Conservation (phyloP, 2,888 invertebrate species). For the Polydrusus tereticollis region DNA sequence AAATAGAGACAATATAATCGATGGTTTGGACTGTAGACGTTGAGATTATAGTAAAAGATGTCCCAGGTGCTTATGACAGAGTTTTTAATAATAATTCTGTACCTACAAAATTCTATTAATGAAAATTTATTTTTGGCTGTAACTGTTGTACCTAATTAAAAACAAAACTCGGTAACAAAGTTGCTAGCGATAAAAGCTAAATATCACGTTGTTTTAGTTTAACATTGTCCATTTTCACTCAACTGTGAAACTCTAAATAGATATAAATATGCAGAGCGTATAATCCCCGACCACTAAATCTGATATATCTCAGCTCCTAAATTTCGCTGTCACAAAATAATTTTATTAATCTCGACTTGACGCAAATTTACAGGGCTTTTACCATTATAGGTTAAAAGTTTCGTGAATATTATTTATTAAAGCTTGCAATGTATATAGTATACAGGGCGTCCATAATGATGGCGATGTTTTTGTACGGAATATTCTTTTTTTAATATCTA, state of each 20-base stretch:
- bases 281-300: conserved; percentile 37
- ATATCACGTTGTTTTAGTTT: conserved; percentile 27
- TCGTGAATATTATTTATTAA: background rate
- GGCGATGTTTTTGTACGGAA: too few species aligned
- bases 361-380: conserved; percentile 17
- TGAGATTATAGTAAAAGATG: too few species aligned
- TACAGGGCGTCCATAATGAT: too few species aligned
- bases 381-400: conserved; percentile 18
- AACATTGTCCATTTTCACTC: conserved; percentile 40
- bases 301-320: conserved; percentile 33
- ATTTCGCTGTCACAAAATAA: conserved; percentile 40
- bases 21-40: too few species aligned
- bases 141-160: background rate
- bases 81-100: background rate
- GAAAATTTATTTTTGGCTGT: background rate
- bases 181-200: background rate
- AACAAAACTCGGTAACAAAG: background rate
- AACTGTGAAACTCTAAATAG: conserved; percentile 41
- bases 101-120: background rate
- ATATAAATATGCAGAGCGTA: conserved; percentile 45
- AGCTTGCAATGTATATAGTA: background rate
- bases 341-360: conserved; percentile 37
- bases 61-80: too few species aligned
- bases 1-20: too few species aligned
- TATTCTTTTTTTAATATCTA: too few species aligned